phyloP scores from a whole-genome alignment of 1,140 invertebrate species.

The Drosophila rhopaloa region DNA sequence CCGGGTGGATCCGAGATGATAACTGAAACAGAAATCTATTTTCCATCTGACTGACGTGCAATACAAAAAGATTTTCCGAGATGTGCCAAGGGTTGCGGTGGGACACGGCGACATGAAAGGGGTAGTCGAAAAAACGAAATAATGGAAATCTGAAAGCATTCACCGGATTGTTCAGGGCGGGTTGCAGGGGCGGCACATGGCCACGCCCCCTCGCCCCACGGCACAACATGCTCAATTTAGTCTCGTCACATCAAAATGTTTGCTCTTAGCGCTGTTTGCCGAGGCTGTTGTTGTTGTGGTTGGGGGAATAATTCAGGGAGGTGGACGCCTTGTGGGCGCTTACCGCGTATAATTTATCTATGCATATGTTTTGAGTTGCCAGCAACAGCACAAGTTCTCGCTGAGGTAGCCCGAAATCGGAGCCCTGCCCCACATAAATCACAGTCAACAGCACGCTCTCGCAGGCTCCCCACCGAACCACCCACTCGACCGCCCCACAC shows the following conservation, averaged over 20 bases:
- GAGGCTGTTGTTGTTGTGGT: conserved; percentile 20
- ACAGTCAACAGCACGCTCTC: conserved; percentile 57
- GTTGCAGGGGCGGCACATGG: conserved; percentile 21
- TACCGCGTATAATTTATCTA: conserved; percentile 81
- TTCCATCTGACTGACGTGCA: conserved; percentile 56
- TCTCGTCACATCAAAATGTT: conserved; percentile 77
- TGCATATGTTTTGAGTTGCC: conserved; percentile 80
- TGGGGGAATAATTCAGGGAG: conserved; percentile 7
- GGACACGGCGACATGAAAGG: conserved; percentile 9
- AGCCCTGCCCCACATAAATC: conserved; percentile 67
- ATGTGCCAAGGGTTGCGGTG: conserved; percentile 20
- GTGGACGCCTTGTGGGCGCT: conserved; percentile 60
- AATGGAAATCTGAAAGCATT: conserved; percentile 35
- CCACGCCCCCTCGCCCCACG: conserved; percentile 16
- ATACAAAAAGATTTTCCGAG: conserved; percentile 36
- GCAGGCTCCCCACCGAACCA: conserved; percentile 9
- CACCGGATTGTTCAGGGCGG: conserved; percentile 16
- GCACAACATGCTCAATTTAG: conserved; percentile 65
- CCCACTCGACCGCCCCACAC: conserved; percentile 30
- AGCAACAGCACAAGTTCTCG: conserved; percentile 48
- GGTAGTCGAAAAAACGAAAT: conserved; percentile 17
- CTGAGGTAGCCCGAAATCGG: conserved; percentile 36
- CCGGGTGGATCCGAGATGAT: conserved; percentile 33
- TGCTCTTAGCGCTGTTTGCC: conserved; percentile 40
- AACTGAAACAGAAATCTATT: conserved; percentile 60